phyloP scores from a whole-genome alignment of 2,113 vertebrate species.

The Zapus hudsonius region DNA sequence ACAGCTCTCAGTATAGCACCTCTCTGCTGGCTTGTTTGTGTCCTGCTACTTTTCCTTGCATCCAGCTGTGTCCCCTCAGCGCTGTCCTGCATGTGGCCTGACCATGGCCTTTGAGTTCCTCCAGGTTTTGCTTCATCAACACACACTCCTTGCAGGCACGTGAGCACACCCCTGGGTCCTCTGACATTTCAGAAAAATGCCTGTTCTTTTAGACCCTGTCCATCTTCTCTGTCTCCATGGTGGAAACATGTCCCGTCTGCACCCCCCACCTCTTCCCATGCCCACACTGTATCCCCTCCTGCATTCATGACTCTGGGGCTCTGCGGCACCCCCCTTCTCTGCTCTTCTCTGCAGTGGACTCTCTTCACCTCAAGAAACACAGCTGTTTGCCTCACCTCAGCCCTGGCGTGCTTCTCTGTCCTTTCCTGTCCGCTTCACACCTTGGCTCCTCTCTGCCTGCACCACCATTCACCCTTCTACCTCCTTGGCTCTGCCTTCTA shows the following conservation, averaged over 20 bases:
- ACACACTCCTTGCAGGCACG: accelerated
- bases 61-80: not conserved
- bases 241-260: accelerated
- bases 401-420: too few species aligned
- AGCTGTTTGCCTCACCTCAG: accelerated
- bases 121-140: accelerated
- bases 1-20: too few species aligned
- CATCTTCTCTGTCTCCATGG: not conserved
- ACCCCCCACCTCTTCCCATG: accelerated
- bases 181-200: not conserved
- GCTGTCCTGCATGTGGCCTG: accelerated
- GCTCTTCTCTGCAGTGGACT: accelerated
- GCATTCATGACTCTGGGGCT: accelerated
- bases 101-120: accelerated
- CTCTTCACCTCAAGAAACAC: accelerated
- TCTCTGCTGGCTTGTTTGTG: not conserved
- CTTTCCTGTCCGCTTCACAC: not conserved
- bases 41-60: not conserved
- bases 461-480: too few species aligned
- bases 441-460: not conserved
- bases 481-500: not conserved
- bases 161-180: accelerated
- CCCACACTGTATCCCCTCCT: accelerated
- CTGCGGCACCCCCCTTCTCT: not conserved
- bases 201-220: accelerated